These are phyloP conservation scores for Bubo scandiacus DNA, from an alignment of 2,113 vertebrate genomes.

Conservation along the genomic window DNA sequence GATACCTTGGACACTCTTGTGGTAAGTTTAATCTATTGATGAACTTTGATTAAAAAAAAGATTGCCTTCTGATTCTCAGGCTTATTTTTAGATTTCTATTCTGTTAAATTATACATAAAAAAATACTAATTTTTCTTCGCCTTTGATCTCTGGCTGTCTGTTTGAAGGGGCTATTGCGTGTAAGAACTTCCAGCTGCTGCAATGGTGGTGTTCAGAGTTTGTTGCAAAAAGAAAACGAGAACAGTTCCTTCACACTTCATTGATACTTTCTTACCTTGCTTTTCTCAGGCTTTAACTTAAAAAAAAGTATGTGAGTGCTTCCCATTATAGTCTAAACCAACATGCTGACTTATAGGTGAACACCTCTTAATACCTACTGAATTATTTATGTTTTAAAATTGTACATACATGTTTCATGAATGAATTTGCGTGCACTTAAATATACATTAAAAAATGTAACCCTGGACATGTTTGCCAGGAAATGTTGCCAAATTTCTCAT, in stretches of 20 bases:
- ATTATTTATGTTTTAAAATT: neutral
- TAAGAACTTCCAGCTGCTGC: neutral
- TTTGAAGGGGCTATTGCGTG: neutral
- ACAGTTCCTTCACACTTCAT: neutral
- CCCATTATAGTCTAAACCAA: neutral
- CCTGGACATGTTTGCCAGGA: neutral
- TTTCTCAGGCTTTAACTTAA: neutral
- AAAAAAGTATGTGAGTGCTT: neutral
- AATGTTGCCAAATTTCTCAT: neutral
- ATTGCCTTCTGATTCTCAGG: neutral
- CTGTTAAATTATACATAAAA: neutral
- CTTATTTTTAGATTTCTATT: neutral
- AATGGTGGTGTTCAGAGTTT: neutral
- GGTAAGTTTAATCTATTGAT: conserved; percentile 77
- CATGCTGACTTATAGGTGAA: neutral
- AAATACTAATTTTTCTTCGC: neutral
- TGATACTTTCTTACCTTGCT: neutral
- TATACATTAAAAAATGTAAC: neutral
- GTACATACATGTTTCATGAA: accelerated
- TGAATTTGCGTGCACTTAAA: neutral
- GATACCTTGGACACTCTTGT: conserved; percentile 97
- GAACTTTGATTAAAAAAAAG: neutral
- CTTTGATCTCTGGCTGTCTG: neutral
- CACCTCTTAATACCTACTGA: neutral
- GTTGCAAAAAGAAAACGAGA: neutral